Base-by-base conservation (phyloP, 2,888 invertebrate genomes). In the Lochmaea capreae region DNA sequence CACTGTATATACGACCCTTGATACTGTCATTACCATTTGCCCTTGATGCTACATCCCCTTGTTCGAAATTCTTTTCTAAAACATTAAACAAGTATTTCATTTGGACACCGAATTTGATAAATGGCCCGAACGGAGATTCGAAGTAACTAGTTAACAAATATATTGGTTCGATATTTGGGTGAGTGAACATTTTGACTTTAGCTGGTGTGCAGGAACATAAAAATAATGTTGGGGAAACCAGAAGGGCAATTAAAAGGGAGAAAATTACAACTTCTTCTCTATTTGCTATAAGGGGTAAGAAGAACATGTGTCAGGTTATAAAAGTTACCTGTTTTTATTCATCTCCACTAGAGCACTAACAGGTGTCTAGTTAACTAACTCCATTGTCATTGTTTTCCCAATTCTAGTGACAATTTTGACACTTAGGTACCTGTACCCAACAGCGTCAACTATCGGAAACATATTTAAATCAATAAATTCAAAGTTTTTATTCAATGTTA, bases 21-120 rank as follows among this genome's bases (percentile, higher is more conserved):
- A 16, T 54, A 11, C 26, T 46, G 57, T 46, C 39, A 26, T 16
- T 63, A 42, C 42, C 54, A 26, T 63, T 43, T 70, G 52, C 26
- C 18, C 63, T 63, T 43, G 14, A 52, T 46, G 54, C 57, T 59
- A 59, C 68, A 58, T 9, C 33, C 65, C 68, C 68, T 68, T 65
- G 49, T 76, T 75, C 77, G 78, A 79, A 79, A 81, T 81, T 81
- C 81, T 81, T 81, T 81, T 81, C 81, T 79, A 73, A 74, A 75
- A 81, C 82, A 82, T 82, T 82, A 79, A 80, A 80, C 82, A 82
- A 82, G 79, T 79, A 81, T 82, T 81, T 81, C 79, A 82, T 82
- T 82, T 76, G 72, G 76, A 74, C 73, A 73, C 73, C 71, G 71
- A 75, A 73, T 74, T 73, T 78, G 80, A 80, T 78, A 78, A 80